Conservation (phyloP, 2,888 invertebrate genomes). For the Amorpha juglandis region DNA sequence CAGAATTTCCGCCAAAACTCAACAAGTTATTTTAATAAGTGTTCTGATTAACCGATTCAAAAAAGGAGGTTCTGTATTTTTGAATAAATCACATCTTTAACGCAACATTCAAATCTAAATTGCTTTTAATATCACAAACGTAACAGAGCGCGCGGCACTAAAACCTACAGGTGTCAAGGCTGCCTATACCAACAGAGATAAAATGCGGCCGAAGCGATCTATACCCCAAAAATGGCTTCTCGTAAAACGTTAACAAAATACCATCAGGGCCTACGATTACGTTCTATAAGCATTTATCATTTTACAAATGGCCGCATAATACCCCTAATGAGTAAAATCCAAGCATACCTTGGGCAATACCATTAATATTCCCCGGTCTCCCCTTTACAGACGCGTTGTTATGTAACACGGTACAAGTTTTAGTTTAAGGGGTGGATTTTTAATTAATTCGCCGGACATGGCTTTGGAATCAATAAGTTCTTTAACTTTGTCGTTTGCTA, state of each 20-base stretch:
- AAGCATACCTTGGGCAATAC: slow-evolving; percentile 78
- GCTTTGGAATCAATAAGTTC: slow-evolving; percentile 8
- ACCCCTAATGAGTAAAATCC: slow-evolving; percentile 83
- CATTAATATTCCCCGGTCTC: slow-evolving; percentile 74
- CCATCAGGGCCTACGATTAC: slow-evolving; percentile 61
- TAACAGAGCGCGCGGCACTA: neutral
- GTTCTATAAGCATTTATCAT: slow-evolving; percentile 77
- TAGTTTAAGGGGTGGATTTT: slow-evolving; percentile 39
- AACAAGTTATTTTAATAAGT: no score
- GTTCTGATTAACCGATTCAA: no score
- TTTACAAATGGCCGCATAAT: slow-evolving; percentile 77
- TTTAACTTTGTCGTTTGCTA: neutral
- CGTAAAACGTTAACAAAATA: slow-evolving; percentile 71
- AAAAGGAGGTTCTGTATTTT: neutral
- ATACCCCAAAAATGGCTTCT: slow-evolving; percentile 45
- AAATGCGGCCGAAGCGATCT: neutral
- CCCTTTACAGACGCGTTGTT: slow-evolving; percentile 46
- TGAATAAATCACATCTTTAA: neutral
- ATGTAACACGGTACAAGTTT: slow-evolving; percentile 43
- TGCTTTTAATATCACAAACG: neutral
- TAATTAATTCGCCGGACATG: slow-evolving; percentile 33
- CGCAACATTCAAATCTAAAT: neutral
- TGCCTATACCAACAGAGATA: neutral
- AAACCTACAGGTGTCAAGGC: neutral
- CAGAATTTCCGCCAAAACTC: no score